Evolutionary conservation across 2,113 vertebrate species (phyloP).

Genomic region (cat (Felis catus)): F.catus_Fca126_mat1.0 CM031423.1:61485501-61486000

Average conservation of each 20-base stretch:
- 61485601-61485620: background rate
- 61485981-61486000: background rate
- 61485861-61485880: background rate
- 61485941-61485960: background rate
- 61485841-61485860: background rate
- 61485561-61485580: background rate
- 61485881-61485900: background rate
- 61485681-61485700: too few relatives aligned
- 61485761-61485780: background rate
- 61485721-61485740: background rate
- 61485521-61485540: background rate
- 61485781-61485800: background rate
- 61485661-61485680: background rate
- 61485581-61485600: background rate
- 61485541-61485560: background rate
- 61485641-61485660: background rate
- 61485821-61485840: background rate
- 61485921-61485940: background rate
- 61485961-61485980: background rate
- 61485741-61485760: background rate
- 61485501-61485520: background rate
- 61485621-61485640: background rate
- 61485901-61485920: background rate
- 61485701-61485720: background rate
- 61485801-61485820: background rate